These are phyloP conservation scores for Typhlichthys eigenmanni DNA, from an alignment of 2,797 vertebrate species.

Conservation along the genomic window DNA sequence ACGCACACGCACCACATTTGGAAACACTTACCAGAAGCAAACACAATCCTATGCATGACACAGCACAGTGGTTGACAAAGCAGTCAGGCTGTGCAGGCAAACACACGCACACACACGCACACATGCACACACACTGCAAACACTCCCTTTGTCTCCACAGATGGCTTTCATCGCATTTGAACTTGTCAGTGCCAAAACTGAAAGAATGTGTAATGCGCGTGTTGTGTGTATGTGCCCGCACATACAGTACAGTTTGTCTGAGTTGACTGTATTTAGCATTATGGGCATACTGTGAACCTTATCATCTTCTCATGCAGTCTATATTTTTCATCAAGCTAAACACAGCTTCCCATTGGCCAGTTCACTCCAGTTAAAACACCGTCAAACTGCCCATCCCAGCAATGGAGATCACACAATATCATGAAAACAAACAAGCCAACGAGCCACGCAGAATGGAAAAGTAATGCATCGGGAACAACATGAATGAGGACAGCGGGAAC, in stretches of 20 bases:
- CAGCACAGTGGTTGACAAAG: slow-evolving; percentile 63
- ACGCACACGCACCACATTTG: slow-evolving; percentile 43
- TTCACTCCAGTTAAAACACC: slow-evolving; percentile 44
- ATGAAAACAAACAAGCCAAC: not conserved
- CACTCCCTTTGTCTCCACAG: slow-evolving; percentile 69
- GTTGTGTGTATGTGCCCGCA: slow-evolving; percentile 19
- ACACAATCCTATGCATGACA: slow-evolving; percentile 63
- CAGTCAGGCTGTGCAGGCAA: slow-evolving; percentile 21
- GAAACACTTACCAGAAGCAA: slow-evolving; percentile 59
- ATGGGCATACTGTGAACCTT: slow-evolving; percentile 1
- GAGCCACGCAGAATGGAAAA: not conserved
- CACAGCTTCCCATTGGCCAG: slow-evolving; percentile 33
- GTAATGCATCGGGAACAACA: slow-evolving; percentile 43
- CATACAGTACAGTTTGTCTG: slow-evolving; percentile 8
- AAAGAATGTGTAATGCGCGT: slow-evolving; percentile 37
- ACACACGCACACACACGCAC: slow-evolving; percentile 15
- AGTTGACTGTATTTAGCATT: slow-evolving; percentile 31
- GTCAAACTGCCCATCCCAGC: slow-evolving; percentile 46
- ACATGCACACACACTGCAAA: slow-evolving; percentile 53
- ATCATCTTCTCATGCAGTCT: slow-evolving; percentile 15
- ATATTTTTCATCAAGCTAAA: slow-evolving; percentile 6
- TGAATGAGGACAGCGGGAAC: slow-evolving; percentile 52
- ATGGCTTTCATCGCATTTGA: slow-evolving; percentile 74
- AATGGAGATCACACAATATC: slow-evolving; percentile 24
- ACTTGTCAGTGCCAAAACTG: slow-evolving; percentile 56